These are phyloP conservation scores for Emmelina monodactyla DNA, from an alignment of 2,888 invertebrate genomes.

Conservation along the genomic window DNA sequence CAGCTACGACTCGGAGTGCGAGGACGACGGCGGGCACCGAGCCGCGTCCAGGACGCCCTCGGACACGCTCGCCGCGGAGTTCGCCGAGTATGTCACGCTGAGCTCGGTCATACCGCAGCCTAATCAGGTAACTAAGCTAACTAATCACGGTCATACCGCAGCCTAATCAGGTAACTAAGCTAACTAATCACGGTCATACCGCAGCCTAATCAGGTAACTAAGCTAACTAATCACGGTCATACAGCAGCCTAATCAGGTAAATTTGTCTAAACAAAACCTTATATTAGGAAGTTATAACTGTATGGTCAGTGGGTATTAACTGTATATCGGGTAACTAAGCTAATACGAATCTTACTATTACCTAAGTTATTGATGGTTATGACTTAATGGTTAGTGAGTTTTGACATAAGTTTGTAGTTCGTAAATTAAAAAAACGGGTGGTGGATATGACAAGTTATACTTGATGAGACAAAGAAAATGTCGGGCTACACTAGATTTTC, in stretches of 20 bases:
- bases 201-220: conserved; percentile 43
- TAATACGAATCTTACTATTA: no score
- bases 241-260: conserved; percentile 43
- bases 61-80: conserved; percentile 86
- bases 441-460: no score
- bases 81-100: conserved; percentile 81
- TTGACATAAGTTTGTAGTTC: no score
- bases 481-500: no score
- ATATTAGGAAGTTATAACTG: no score
- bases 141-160: conserved; percentile 41
- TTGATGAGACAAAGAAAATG: no score
- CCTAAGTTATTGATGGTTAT: no score
- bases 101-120: conserved; percentile 35
- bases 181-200: conserved; percentile 42
- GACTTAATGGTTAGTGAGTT: no score
- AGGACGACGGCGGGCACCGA: conserved; percentile 72
- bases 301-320: no score
- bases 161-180: conserved; percentile 45
- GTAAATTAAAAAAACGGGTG: no score
- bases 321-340: no score
- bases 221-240: conserved; percentile 43
- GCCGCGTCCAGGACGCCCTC: conserved; percentile 84
- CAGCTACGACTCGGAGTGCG: conserved; percentile 86
- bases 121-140: conserved; percentile 47
- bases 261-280: no score